Percentiles rank a stretch among this genome's conserved stretches.
Evolutionary conservation across 2,113 vertebrate species (phyloP).

Genomic region (human): DNA sequence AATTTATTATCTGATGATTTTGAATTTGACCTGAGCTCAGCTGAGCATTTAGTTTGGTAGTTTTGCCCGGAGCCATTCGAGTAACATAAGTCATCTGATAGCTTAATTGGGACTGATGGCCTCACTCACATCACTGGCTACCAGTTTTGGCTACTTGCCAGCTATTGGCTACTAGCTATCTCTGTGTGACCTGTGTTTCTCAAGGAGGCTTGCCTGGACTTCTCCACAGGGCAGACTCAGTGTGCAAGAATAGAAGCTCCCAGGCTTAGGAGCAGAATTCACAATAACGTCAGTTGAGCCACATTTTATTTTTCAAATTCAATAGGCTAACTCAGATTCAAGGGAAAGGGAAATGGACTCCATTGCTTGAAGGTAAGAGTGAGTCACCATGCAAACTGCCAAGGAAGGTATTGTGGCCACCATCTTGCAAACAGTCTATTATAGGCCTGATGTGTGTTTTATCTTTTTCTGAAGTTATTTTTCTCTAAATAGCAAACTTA

Average conservation of each 20-base stretch:
- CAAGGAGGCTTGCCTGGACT: too few relatives aligned
- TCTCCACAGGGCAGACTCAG: neutral
- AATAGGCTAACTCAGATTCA: too few relatives aligned
- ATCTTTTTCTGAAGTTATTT: neutral
- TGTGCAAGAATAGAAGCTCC: neutral
- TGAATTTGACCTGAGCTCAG: neutral
- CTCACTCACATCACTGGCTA: neutral
- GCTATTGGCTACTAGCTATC: neutral
- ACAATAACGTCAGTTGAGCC: neutral
- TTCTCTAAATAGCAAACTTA: neutral
- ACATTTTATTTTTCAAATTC: neutral
- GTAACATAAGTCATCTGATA: neutral
- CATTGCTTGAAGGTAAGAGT: neutral
- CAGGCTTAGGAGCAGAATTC: neutral
- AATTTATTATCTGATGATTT: neutral
- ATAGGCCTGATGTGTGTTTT: neutral
- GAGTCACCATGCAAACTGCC: neutral
- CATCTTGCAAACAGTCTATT: neutral
- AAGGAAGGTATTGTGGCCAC: neutral
- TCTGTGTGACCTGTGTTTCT: neutral
- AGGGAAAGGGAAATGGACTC: neutral
- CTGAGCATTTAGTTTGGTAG: neutral
- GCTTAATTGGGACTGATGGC: neutral
- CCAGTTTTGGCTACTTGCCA: neutral
- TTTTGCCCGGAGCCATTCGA: neutral